Base-by-base conservation (phyloP, 92 coral and sea anemone genomes). In the Umimayanthus chanpuru region DNA sequence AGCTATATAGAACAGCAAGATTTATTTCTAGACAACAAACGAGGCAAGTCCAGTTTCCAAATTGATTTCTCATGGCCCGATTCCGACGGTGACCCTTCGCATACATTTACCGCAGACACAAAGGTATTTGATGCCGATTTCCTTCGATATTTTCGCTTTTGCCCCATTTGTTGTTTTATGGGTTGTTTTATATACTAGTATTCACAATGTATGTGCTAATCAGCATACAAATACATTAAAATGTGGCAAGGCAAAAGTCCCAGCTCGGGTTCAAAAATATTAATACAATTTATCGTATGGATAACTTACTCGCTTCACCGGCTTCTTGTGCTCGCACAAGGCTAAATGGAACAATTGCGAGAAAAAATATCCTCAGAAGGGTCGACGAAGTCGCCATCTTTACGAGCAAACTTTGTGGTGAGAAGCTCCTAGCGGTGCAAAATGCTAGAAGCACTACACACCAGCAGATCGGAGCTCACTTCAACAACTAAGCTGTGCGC, bases 341-440 rank as follows among this genome's bases (percentile, higher is more conserved):
- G 38, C 61, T 18, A 82, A 40, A 11, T 6, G 86, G 58, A 40
- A 20, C 77, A 67, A 67, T 30, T 68, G 77, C 61, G 28, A 82
- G 23, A 44, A 67, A 1, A 25, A 82, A 67, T 40, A 82, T 21
- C 20, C 40, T 7, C 18, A 68, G 29, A 25, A 67, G 11, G 64
- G 77, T n/a, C 55, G 21, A 28, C n/a, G 86, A 68, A 28, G 77
- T 67, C 77, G 41, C 75, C 86, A 82, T 82, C 9, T 36, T 67
- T 82, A n/a, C 77, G 71, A 67, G 39, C 86, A 41, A 66, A 82
- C 76, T 65, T 82, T 82, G 75, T 82, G 77, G 77, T 82, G 77
- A 82, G 86, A 82, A 82, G 86, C 39, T 65, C 77, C 86, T 29
- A 29, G 67, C 86, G 86, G 86, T 82, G 77, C 77, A 82, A 82